Conservation (phyloP, 2,113 vertebrate species). For the Calidris pygmaea region DNA sequence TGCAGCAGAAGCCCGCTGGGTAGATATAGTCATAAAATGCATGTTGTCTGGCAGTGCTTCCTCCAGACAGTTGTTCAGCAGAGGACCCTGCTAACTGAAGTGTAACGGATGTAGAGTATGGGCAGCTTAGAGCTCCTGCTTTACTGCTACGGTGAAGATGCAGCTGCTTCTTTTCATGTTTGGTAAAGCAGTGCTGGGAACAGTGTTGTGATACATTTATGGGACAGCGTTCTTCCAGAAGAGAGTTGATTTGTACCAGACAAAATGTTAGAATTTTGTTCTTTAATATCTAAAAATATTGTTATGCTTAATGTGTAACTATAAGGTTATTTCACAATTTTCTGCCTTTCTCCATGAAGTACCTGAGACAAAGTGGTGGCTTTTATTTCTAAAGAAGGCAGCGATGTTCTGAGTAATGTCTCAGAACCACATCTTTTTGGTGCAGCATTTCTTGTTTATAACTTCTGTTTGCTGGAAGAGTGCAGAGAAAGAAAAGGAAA, state of each 20-base stretch:
- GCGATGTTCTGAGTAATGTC: background rate
- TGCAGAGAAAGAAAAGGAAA: background rate
- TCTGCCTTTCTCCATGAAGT: background rate
- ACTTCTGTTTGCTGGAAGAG: background rate
- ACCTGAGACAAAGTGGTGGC: accelerated
- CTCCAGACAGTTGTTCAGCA: background rate
- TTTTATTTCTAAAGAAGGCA: background rate
- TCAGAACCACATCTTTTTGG: background rate
- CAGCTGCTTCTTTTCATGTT: background rate
- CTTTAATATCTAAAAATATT: background rate
- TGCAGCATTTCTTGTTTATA: background rate
- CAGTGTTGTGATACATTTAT: background rate
- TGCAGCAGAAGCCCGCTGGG: background rate
- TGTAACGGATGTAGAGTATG: background rate
- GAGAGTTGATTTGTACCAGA: background rate
- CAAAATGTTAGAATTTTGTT: background rate
- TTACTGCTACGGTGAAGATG: background rate
- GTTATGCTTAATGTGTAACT: background rate
- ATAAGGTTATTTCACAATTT: background rate
- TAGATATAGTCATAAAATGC: background rate
- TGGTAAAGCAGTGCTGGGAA: background rate
- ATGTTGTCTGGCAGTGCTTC: background rate
- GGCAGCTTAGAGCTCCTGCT: background rate
- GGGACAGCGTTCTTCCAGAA: background rate
- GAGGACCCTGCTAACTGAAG: background rate